phyloP scores from a whole-genome alignment of 2,113 vertebrate species.

The Platysteira castanea region DNA sequence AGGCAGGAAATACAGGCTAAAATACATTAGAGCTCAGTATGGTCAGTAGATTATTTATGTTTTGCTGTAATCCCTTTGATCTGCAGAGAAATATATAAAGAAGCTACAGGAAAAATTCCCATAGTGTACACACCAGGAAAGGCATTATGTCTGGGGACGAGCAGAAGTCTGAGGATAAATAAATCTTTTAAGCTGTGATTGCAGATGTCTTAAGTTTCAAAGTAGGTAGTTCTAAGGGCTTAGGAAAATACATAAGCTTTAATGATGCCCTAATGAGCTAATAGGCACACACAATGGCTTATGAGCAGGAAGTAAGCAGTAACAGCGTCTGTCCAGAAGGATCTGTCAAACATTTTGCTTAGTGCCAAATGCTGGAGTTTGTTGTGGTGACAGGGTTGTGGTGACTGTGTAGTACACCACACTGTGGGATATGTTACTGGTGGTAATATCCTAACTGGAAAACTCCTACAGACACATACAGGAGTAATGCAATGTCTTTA shows the following conservation, averaged over 20 bases:
- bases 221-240: neutral
- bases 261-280: neutral
- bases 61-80: conserved; percentile 15
- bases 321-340: neutral
- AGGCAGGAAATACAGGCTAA: neutral
- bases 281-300: neutral
- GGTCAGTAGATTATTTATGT: neutral
- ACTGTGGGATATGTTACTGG: neutral
- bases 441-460: neutral
- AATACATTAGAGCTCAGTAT: neutral
- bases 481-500: neutral
- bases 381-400: neutral
- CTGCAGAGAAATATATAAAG: neutral
- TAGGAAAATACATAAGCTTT: neutral
- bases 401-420: neutral
- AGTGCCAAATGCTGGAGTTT: neutral
- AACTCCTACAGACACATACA: neutral
- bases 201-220: neutral
- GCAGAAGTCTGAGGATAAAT: neutral
- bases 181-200: neutral
- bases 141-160: neutral
- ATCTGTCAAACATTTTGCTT: neutral
- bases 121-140: neutral
- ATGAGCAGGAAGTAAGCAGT: neutral
- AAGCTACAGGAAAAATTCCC: neutral